phyloP scores from a whole-genome alignment of 2,113 vertebrate species.

The Corythaixoides concolor region DNA sequence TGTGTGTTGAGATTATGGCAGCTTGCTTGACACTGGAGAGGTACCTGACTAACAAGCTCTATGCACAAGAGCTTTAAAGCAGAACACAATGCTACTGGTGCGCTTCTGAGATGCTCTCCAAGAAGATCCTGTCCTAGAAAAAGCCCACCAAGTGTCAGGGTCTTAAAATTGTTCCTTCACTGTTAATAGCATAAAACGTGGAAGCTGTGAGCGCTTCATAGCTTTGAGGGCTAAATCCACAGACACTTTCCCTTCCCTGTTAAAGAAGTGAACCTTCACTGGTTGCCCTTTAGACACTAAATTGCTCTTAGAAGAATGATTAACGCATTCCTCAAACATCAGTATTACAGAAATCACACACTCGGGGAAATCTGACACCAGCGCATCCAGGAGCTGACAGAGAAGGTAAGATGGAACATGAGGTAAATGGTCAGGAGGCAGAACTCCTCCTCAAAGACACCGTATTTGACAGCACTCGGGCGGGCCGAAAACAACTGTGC shows the following conservation, averaged over 20 bases:
- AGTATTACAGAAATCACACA: too few relatives aligned
- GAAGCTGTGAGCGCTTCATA: background rate
- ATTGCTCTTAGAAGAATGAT: too few relatives aligned
- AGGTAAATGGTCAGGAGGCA: background rate
- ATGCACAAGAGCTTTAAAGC: background rate
- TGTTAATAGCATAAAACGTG: accelerated
- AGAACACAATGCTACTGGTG: accelerated
- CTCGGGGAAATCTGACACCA: too few relatives aligned
- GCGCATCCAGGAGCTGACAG: background rate
- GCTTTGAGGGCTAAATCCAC: background rate
- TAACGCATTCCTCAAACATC: too few relatives aligned
- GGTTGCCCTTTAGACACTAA: too few relatives aligned
- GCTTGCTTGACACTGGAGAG: background rate
- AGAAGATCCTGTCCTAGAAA: background rate
- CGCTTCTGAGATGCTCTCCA: background rate
- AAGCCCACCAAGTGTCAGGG: background rate
- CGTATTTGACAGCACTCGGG: background rate
- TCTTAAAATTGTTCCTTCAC: background rate
- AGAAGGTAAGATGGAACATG: accelerated
- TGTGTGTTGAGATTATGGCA: accelerated
- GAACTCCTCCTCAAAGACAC: background rate
- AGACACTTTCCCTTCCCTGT: background rate
- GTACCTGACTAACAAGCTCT: background rate
- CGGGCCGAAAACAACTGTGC: accelerated
- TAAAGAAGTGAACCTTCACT: background rate